Conservation (phyloP, 30 jellyfish, hydroid and myxozoan genomes). For the Aurelia coerulea region DNA sequence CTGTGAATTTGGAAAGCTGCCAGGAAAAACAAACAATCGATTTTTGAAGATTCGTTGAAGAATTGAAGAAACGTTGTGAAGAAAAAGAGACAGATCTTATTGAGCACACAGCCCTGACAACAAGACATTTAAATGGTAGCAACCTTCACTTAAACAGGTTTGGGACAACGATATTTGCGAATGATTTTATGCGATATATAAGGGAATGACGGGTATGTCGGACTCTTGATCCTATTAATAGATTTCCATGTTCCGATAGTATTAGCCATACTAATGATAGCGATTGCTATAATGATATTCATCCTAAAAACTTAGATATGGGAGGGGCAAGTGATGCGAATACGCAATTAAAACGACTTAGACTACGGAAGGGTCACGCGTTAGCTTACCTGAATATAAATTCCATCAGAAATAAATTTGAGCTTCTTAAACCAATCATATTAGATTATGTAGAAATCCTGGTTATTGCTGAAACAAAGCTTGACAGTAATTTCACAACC, state of each 20-base stretch:
- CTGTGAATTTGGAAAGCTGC: too few relatives aligned
- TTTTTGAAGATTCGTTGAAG: too few relatives aligned
- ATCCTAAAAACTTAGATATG: conserved; percentile 26
- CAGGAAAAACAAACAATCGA: too few relatives aligned
- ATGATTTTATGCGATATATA: conserved; percentile 26
- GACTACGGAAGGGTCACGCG: conserved; percentile 19
- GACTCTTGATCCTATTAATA: conserved; percentile 36
- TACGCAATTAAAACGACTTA: conserved; percentile 21
- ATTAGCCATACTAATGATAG: conserved; percentile 12
- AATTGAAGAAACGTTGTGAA: conserved; percentile 30
- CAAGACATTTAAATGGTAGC: conserved; percentile 58
- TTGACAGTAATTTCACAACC: conserved; percentile 37
- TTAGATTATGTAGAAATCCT: conserved; percentile 22
- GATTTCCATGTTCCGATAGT: conserved; percentile 31
- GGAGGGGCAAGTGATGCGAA: conserved; percentile 45
- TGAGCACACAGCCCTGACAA: conserved; percentile 26
- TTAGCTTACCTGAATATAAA: conserved; percentile 52
- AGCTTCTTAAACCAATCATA: conserved; percentile 12
- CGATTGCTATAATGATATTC: conserved; percentile 23
- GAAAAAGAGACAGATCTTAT: conserved; percentile 38
- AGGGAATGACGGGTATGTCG: conserved; percentile 47
- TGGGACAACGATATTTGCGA: conserved; percentile 60
- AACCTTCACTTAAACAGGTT: conserved; percentile 59
- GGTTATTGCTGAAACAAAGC: conserved; percentile 46
- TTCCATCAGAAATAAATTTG: conserved; percentile 44